Evolutionary conservation across 2,113 vertebrate genomes (phyloP).

Genomic region (Paradisaea rubra): DNA sequence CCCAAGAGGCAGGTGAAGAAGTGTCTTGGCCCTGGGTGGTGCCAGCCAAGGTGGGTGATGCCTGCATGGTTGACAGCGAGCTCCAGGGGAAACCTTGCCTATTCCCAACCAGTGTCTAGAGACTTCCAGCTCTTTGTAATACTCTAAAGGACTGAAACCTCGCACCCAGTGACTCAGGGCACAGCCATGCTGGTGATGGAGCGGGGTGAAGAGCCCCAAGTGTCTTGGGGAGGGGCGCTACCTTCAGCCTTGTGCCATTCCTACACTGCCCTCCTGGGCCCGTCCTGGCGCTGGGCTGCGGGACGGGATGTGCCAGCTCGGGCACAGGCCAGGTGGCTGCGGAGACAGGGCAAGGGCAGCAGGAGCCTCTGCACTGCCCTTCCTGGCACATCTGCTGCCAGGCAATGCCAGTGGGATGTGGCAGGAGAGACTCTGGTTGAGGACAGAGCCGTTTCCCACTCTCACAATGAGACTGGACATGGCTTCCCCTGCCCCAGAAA

Average conservation of each 20-base stretch:
- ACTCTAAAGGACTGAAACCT: background rate
- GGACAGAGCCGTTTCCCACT: background rate
- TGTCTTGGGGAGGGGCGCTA: rapidly evolving
- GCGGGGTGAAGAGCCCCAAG: rapidly evolving
- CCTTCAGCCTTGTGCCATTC: background rate
- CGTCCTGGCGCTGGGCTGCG: rapidly evolving
- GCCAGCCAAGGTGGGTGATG: background rate
- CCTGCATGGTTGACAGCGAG: rapidly evolving
- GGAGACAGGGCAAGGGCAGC: background rate
- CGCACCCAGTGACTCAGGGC: rapidly evolving
- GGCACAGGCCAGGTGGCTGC: background rate
- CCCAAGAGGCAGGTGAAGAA: background rate
- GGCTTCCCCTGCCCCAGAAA: background rate
- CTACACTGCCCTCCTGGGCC: rapidly evolving
- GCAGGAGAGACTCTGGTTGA: background rate
- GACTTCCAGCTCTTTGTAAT: background rate
- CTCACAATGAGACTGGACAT: rapidly evolving
- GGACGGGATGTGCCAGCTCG: rapidly evolving
- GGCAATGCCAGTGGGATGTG: rapidly evolving
- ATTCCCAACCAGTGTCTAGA: background rate
- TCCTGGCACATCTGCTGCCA: rapidly evolving
- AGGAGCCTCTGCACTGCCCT: background rate
- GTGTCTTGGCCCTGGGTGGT: background rate
- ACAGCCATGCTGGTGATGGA: background rate
- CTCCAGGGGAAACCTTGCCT: background rate